Percentiles rank a stretch among this genome's conserved stretches.
These are phyloP conservation scores for Frankliniella fusca DNA, from an alignment of 2,888 invertebrate species.

Conservation along the genomic window DNA sequence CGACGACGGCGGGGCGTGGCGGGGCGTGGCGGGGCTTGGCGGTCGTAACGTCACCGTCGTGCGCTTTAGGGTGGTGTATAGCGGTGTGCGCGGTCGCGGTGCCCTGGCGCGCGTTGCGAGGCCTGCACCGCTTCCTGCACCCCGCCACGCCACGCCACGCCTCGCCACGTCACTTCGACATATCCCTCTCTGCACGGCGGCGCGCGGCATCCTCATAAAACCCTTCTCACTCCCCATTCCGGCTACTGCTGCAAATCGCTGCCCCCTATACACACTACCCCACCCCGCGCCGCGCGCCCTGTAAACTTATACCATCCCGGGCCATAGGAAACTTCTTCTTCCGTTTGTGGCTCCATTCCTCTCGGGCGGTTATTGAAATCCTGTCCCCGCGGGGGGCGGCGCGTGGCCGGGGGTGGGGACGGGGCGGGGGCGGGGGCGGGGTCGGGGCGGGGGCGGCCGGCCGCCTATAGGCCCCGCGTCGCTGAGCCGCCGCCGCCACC, in stretches of 20 bases:
- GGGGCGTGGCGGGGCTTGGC: too few relatives aligned
- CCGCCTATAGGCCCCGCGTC: neutral
- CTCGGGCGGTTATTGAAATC: neutral
- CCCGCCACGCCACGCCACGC: too few relatives aligned
- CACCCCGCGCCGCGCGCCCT: slow-evolving; percentile 29
- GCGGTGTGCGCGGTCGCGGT: too few relatives aligned
- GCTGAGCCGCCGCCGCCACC: neutral
- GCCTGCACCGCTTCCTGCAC: too few relatives aligned
- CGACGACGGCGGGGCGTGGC: too few relatives aligned
- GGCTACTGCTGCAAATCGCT: neutral
- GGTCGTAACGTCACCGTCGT: too few relatives aligned
- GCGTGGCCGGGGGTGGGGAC: neutral
- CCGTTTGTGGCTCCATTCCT: neutral
- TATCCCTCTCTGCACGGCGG: too few relatives aligned
- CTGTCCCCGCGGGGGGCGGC: neutral
- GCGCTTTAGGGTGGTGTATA: too few relatives aligned
- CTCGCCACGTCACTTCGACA: too few relatives aligned
- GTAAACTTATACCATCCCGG: neutral
- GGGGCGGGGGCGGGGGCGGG: neutral
- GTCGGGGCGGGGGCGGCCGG: neutral
- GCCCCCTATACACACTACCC: slow-evolving; percentile 36
- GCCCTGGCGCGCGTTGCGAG: too few relatives aligned
- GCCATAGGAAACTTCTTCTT: neutral
- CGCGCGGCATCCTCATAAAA: too few relatives aligned
- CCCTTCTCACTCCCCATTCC: too few relatives aligned